phyloP scores from a whole-genome alignment of 2,888 invertebrate genomes.

The Eilema depressum region DNA sequence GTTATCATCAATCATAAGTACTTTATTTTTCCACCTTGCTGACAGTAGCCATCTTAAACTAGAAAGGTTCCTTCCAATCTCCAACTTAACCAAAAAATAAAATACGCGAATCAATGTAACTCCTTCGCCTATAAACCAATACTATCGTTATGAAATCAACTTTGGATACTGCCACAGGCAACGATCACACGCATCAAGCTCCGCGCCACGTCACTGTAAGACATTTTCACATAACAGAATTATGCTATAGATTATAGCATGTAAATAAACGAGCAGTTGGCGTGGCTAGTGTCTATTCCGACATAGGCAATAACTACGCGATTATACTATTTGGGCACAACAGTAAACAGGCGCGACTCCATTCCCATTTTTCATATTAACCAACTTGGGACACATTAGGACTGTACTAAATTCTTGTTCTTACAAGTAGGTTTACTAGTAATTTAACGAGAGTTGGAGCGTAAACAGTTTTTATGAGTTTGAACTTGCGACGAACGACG shows the following conservation, averaged over 20 bases:
- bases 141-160: slow-evolving; percentile 41
- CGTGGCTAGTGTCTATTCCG: slow-evolving; percentile 83
- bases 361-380: slow-evolving; percentile 71
- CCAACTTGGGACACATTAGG: slow-evolving; percentile 66
- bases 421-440: slow-evolving; percentile 46
- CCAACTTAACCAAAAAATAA: not conserved
- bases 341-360: slow-evolving; percentile 77
- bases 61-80: not conserved
- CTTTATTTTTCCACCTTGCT: not conserved
- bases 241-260: slow-evolving; percentile 67
- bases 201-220: slow-evolving; percentile 54
- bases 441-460: slow-evolving; percentile 38
- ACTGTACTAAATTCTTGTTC: slow-evolving; percentile 41
- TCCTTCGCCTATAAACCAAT: slow-evolving; percentile 23
- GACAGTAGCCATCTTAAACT: not conserved
- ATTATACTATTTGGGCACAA: slow-evolving; percentile 81
- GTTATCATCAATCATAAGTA: not conserved
- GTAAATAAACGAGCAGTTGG: slow-evolving; percentile 84
- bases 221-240: slow-evolving; percentile 75
- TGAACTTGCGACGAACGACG: slow-evolving; percentile 38
- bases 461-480: slow-evolving; percentile 44
- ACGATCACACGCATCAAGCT: slow-evolving; percentile 55
- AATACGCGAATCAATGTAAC: not conserved
- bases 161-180: slow-evolving; percentile 46
- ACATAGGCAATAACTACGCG: slow-evolving; percentile 78